Percentiles rank a stretch among this genome's conserved stretches.
These are phyloP conservation scores for Hydractinia symbiolongicarpus DNA, from an alignment of 30 jellyfish, hydroid and myxozoan species.

Conservation along the genomic window DNA sequence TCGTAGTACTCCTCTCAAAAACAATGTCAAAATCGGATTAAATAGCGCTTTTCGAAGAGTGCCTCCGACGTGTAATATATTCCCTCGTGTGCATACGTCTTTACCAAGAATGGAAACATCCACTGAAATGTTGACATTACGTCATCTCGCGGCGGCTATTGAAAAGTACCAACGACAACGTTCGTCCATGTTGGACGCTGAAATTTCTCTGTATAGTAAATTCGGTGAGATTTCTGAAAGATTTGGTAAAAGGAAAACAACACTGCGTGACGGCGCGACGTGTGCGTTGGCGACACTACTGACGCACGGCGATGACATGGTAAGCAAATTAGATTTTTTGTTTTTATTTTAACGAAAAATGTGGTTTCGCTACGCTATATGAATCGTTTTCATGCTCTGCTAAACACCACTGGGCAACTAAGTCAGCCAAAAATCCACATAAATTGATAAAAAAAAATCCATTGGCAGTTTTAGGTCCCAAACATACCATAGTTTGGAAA, in stretches of 20 bases:
- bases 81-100: slow-evolving; percentile 2
- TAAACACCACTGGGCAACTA: too few relatives aligned
- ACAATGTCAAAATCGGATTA: too few relatives aligned
- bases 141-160: not conserved
- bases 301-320: slow-evolving; percentile 5
- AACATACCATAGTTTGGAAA: too few relatives aligned
- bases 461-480: too few relatives aligned
- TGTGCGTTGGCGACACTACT: not conserved
- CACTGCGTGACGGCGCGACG: not conserved
- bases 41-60: slow-evolving; percentile 26
- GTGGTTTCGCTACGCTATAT: too few relatives aligned
- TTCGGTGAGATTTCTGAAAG: slow-evolving; percentile 21
- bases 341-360: not conserved
- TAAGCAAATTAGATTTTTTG: not conserved
- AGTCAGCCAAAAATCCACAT: too few relatives aligned
- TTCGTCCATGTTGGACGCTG: slow-evolving; percentile 27
- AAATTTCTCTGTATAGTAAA: slow-evolving; percentile 21
- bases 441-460: too few relatives aligned
- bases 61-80: slow-evolving; percentile 23
- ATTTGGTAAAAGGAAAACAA: not conserved
- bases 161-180: not conserved
- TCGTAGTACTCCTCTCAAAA: too few relatives aligned
- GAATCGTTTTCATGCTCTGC: too few relatives aligned
- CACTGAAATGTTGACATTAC: not conserved
- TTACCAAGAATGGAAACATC: not conserved